phyloP scores from a whole-genome alignment of 2,113 vertebrate species.

The Pithys albifrons region DNA sequence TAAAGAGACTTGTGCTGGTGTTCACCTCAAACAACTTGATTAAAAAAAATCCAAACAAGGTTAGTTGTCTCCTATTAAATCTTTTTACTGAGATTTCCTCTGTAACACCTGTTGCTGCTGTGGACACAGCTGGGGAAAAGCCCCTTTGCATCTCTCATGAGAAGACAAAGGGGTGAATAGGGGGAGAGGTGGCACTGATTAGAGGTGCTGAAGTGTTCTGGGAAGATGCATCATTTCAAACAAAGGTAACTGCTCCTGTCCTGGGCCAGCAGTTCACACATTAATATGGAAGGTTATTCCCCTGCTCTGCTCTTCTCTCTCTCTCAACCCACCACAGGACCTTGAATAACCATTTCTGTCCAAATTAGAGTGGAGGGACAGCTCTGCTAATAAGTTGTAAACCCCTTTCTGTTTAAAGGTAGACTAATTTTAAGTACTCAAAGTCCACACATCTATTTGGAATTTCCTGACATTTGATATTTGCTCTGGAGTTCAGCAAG shows the following conservation, averaged over 20 bases:
- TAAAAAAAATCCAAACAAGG: neutral
- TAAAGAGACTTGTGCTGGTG: no score
- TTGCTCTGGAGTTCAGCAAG: slow-evolving; percentile 53
- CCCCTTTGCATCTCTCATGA: neutral
- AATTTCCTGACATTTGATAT: slow-evolving; percentile 54
- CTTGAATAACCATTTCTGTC: neutral
- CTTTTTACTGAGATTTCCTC: neutral
- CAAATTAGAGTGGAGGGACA: neutral
- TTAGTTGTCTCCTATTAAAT: neutral
- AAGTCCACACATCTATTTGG: slow-evolving; percentile 49
- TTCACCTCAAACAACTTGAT: neutral
- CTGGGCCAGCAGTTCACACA: neutral
- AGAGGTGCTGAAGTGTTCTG: neutral
- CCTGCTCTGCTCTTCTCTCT: neutral
- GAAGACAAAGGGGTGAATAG: neutral
- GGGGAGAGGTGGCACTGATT: neutral
- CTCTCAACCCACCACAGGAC: neutral
- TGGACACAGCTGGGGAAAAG: neutral
- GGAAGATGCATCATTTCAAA: neutral
- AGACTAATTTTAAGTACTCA: slow-evolving; percentile 52
- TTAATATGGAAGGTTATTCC: neutral
- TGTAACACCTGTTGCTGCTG: neutral
- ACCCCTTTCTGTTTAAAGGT: slow-evolving; percentile 33
- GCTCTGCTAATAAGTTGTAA: slow-evolving; percentile 26
- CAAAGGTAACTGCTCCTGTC: neutral